phyloP scores from a whole-genome alignment of 2,888 invertebrate species.

The Hydrotaea diabolus region DNA sequence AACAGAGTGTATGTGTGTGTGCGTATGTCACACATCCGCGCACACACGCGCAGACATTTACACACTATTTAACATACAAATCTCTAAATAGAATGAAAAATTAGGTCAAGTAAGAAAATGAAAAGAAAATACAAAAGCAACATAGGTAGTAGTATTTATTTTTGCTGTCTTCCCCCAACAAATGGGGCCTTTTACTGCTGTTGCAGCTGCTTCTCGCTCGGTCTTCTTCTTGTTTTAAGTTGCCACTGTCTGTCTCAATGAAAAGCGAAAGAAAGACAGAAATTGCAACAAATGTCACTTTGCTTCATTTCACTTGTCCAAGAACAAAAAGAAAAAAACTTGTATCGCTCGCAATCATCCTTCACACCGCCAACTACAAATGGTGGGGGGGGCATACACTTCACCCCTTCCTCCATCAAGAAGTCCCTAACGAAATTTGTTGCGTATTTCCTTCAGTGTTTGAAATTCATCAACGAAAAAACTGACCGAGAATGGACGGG shows the following conservation, averaged over 20 bases:
- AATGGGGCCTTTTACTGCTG: no score
- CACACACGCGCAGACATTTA: neutral
- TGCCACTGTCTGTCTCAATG: neutral
- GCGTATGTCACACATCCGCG: neutral
- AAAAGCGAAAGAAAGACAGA: neutral
- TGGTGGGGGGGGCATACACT: no score
- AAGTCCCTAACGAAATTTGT: neutral
- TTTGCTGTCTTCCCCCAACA: neutral
- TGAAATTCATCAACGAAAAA: slow-evolving; percentile 48
- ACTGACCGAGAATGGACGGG: neutral
- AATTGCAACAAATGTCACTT: slow-evolving; percentile 1
- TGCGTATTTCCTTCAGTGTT: slow-evolving; percentile 3
- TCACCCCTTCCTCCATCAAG: neutral
- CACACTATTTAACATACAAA: neutral
- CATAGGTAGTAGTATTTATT: neutral
- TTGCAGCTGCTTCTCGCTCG: neutral
- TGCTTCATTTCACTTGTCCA: neutral
- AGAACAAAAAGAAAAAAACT: neutral
- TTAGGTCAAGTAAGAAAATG: slow-evolving; percentile 36
- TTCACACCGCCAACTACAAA: neutral
- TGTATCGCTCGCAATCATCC: neutral
- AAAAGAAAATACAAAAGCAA: neutral
- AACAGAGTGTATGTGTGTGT: neutral
- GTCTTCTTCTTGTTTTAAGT: neutral
- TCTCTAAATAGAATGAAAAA: slow-evolving; percentile 29